These are phyloP conservation scores for Ianthella basta DNA, from an alignment of 37 sponge, comb jelly and placozoan species.

Conservation along the genomic window DNA sequence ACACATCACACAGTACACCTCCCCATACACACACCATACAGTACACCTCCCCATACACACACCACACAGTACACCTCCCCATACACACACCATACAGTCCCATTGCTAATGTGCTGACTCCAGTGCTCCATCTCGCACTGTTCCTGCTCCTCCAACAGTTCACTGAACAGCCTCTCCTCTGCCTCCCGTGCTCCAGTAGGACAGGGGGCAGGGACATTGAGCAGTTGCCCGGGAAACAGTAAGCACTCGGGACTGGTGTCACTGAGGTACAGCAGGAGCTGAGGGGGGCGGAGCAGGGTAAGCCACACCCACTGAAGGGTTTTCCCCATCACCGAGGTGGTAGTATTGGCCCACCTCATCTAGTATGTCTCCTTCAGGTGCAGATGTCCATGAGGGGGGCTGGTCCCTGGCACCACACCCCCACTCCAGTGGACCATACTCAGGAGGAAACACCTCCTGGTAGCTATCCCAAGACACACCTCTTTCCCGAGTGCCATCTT, in stretches of 20 bases:
- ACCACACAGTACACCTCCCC: too few relatives aligned
- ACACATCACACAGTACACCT: too few relatives aligned
- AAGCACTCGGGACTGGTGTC: slow-evolving; percentile 83
- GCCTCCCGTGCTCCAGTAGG: not conserved
- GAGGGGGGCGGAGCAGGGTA: not conserved
- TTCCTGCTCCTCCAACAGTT: slow-evolving; percentile 43
- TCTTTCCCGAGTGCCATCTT: too few relatives aligned
- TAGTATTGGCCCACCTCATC: slow-evolving; percentile 26
- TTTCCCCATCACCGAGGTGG: too few relatives aligned
- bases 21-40: too few relatives aligned
- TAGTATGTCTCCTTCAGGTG: slow-evolving; percentile 3
- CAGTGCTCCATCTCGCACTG: slow-evolving; percentile 35
- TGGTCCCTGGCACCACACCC: not conserved
- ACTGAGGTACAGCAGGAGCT: slow-evolving; percentile 73
- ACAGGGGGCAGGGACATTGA: slow-evolving; percentile 56
- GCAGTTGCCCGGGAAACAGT: slow-evolving; percentile 39
- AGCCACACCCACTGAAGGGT: too few relatives aligned
- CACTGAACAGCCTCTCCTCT: slow-evolving; percentile 24
- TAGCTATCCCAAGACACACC: too few relatives aligned
- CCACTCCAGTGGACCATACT: too few relatives aligned
- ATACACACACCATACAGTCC: too few relatives aligned
- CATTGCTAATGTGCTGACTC: too few relatives aligned
- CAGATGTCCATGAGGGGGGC: not conserved
- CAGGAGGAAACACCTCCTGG: too few relatives aligned
- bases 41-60: too few relatives aligned